Conservation (phyloP, 2,888 invertebrate species). For the Lithosia quadra region DNA sequence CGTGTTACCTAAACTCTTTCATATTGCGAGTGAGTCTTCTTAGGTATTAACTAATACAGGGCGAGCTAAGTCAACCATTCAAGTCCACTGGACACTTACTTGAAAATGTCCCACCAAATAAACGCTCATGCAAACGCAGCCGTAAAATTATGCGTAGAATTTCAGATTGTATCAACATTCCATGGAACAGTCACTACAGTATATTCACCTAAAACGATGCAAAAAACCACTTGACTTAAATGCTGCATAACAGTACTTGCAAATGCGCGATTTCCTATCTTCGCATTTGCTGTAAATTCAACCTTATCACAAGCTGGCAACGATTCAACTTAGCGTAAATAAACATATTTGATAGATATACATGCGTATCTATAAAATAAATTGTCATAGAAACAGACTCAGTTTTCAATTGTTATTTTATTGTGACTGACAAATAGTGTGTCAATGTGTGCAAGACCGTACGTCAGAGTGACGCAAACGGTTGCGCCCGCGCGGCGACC, state of each 20-base stretch:
- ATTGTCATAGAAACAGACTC: background rate
- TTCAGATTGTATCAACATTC: background rate
- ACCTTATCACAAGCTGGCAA: background rate
- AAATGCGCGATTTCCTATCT: background rate
- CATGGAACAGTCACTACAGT: too few relatives aligned
- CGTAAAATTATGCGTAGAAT: background rate
- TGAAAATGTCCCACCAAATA: background rate
- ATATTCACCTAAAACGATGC: background rate
- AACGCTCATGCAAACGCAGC: background rate
- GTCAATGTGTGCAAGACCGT: slow-evolving; percentile 45
- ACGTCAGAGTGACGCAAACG: slow-evolving; percentile 64
- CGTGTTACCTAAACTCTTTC: background rate
- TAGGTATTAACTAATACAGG: background rate
- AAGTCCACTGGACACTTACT: background rate
- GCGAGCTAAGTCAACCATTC: background rate
- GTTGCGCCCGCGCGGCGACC: slow-evolving; percentile 39
- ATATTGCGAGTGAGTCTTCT: background rate
- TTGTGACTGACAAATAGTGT: slow-evolving; percentile 47
- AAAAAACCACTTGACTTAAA: background rate
- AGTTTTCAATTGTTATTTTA: slow-evolving; percentile 39
- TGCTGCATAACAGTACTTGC: background rate
- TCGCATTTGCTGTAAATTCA: background rate
- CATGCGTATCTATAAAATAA: background rate
- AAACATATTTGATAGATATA: background rate
- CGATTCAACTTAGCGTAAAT: background rate